Evolutionary conservation across 2,888 invertebrate genomes (phyloP), one percentile per base, ranked within the genome.

Genomic region (Lydus trimaculatus): DNA sequence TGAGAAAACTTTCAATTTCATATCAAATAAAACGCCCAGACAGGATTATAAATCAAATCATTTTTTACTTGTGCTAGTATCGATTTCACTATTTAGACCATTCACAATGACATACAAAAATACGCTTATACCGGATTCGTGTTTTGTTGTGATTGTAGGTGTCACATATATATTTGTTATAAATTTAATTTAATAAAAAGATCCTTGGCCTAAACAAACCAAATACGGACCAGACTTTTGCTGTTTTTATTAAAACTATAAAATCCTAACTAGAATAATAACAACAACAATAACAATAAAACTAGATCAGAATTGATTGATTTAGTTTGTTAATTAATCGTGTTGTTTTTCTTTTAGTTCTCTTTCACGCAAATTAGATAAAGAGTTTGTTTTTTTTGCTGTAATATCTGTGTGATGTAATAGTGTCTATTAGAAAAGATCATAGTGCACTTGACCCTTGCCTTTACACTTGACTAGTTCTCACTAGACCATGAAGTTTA

Each of bases 401-500:
- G 36, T 36, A 36, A 6, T 43, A 43, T 6, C 11, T n/a, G n/a
- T n/a, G n/a, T 43, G 43, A 36, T 36, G 36, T 15, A 36, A 36
- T 17, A 1, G 43, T 17, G 43, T 17, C 43, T 43, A 39, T n/a
- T 39, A n/a, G 39, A 39, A 39, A 39, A 39, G 39, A 43, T 43
- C n/a, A 17, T 43, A 43, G 17, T 66, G 52, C 33, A 65, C 65
- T 61, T 66, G 61, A 66, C 65, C 65, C 56, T 61, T 39, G 61
- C 43, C 58, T 56, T 60, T 33, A 65, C 33, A 61, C 61, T 28
- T 52, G 65, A 65, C 52, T 61, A 61, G 52, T 56, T 25, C 15
- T 28, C 56, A 52, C 65, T 56, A 31, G 65, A 36, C 61, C 65
- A 61, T 66, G 61, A 66, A 61, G 62, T 66, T 61, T 23, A 60